A percentile compares a stretch with the other conserved stretches of the same genome.
Evolutionary conservation across 37 sponge, comb jelly and placozoan species (phyloP).

Genomic region (Dysidea cf. avara): DNA sequence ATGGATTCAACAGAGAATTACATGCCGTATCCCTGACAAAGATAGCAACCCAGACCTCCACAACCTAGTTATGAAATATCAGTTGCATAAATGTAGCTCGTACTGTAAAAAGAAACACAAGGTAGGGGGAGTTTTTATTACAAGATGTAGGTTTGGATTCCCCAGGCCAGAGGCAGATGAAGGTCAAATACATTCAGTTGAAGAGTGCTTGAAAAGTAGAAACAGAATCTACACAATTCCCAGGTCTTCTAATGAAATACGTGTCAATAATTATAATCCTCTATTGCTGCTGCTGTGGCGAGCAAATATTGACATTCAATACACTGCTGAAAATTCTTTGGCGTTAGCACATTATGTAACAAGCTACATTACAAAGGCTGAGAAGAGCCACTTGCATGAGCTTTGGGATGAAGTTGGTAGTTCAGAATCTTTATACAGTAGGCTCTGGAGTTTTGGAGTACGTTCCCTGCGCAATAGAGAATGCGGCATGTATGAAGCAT

Average conservation of each 20-base stretch:
- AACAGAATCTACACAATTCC: conserved; percentile 18
- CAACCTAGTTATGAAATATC: conserved; percentile 38
- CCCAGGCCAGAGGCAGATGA: conserved; percentile 7
- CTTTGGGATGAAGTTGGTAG: conserved; percentile 27
- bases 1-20: conserved; percentile 52
- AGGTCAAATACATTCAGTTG: background rate
- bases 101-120: conserved; percentile 30
- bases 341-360: conserved; percentile 52
- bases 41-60: conserved; percentile 49
- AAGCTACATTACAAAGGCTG: conserved; percentile 49
- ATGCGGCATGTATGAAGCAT: background rate
- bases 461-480: background rate
- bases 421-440: conserved; percentile 1
- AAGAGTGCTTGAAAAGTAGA: conserved; percentile 12
- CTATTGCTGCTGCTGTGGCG: conserved; percentile 35
- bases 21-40: conserved; percentile 53
- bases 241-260: background rate
- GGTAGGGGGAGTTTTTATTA: conserved; percentile 15
- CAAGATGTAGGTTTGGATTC: conserved; percentile 28
- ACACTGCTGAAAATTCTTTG: conserved; percentile 24
- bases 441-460: conserved; percentile 14
- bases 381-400: conserved; percentile 43
- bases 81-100: conserved; percentile 24
- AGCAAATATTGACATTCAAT: conserved; percentile 47
- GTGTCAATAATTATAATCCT: conserved; percentile 51